Base-by-base conservation (phyloP, 2,797 vertebrate species). In the Cirrhinus mrigala region DNA sequence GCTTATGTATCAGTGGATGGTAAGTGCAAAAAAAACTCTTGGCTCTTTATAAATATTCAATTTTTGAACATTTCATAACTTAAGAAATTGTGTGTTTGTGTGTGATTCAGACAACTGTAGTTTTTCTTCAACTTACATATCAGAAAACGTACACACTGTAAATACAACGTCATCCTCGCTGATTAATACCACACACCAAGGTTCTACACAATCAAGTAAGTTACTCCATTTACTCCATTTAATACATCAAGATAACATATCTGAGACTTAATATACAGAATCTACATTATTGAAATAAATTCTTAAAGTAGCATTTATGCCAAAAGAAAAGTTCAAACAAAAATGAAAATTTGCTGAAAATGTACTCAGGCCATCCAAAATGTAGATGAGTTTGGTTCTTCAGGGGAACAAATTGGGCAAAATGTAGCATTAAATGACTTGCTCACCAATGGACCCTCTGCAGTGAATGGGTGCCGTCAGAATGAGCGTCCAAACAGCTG, bases 41-140 rank as follows among this genome's bases (percentile, higher is more conserved):
- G 4, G 37, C 9, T 64, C 33, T 82, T 44, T 33, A 11, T 33
- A 29, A 44, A 62, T 56, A 29, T 33, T 22, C 24, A 2, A 56
- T 12, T 37, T 77, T 48, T 29, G 22, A 40, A 22, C 0, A 58
- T 3, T 27, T 44, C 33, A 79, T 12, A 14, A 48, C 10, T 40
- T 62, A 48, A 69, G 3, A 37, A 56, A 0, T 6, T 46, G 6
- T 52, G 16, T 16, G 14, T 2, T 29, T 78, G 52, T 44, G 40
- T 84, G 29, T 76, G 60, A 79, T 71, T 73, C 40, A 85, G 75
- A 85, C 33, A 37, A 37, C 7, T 85, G 83, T 73, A 11, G 2
- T 60, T 22, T 24, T 71, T 12, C 75, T 37, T 48, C 75, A 68
- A 37, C 64, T 37, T 37, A 37, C 8, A 68, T 6, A 33, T 9